Conservation (phyloP, 2,113 vertebrate genomes). For the Circaetus cinerascens region DNA sequence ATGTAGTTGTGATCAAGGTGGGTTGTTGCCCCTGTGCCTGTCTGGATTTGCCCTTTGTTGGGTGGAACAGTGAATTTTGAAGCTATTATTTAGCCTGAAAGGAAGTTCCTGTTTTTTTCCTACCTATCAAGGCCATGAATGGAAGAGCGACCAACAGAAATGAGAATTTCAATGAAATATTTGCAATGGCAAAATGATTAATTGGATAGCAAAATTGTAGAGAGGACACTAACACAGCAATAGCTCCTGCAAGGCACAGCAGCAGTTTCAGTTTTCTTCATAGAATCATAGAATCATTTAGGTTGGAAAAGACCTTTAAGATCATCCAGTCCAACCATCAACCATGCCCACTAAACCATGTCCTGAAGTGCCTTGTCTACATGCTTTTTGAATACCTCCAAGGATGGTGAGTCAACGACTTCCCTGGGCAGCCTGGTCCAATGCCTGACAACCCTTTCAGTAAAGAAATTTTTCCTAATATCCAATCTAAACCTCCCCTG, state of each 20-base stretch:
- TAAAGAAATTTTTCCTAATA: no score
- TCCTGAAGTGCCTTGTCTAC: no score
- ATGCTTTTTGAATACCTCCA: no score
- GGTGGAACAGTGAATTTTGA: background rate
- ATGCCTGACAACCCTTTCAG: no score
- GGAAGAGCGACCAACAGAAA: fast-evolving
- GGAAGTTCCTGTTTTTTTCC: background rate
- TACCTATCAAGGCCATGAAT: background rate
- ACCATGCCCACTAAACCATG: no score
- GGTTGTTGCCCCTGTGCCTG: background rate
- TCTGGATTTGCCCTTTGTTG: background rate
- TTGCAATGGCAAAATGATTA: background rate
- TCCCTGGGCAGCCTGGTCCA: no score
- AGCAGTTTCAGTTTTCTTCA: background rate
- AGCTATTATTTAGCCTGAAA: background rate
- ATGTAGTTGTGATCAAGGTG: background rate
- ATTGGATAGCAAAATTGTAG: background rate
- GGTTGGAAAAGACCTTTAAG: no score
- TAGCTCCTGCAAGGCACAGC: background rate
- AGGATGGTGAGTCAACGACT: no score
- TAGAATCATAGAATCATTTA: no score
- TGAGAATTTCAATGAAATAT: background rate
- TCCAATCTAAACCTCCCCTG: no score
- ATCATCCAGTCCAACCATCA: no score
- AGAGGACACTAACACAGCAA: background rate